Evolutionary conservation across 2,888 invertebrate species (phyloP).

Genomic region (Teleiodes luculella): DNA sequence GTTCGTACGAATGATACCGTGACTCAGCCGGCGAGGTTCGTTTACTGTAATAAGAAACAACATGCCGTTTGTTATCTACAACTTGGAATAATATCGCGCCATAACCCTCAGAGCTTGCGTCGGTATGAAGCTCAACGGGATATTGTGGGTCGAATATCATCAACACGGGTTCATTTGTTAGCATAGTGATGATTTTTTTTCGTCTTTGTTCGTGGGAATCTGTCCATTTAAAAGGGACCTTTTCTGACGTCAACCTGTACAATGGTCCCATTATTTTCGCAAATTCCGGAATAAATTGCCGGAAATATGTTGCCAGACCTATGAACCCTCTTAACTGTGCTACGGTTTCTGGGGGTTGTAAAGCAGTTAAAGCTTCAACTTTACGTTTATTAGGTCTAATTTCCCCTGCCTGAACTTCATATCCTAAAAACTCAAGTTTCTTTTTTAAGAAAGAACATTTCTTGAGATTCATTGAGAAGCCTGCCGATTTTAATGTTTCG

Average conservation of each 20-base stretch:
- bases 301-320: constrained; percentile 18
- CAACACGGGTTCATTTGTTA: constrained; percentile 20
- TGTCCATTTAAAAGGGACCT: constrained; percentile 1
- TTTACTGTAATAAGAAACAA: constrained; percentile 14
- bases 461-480: constrained; percentile 26
- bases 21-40: constrained; percentile 12
- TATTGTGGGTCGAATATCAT: no score
- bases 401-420: background rate
- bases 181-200: constrained; percentile 13
- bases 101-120: constrained; percentile 15
- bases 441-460: background rate
- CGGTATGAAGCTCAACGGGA: no score
- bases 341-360: constrained; percentile 1
- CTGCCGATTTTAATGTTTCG: background rate
- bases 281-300: no score
- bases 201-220: constrained; percentile 7
- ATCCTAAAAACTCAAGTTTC: background rate
- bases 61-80: background rate
- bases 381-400: no score
- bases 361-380: constrained; percentile 12
- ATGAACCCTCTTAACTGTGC: constrained; percentile 20
- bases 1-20: constrained; percentile 16
- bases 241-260: background rate
- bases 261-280: constrained; percentile 5
- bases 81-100: constrained; percentile 19